Conservation (phyloP, 2,113 vertebrate genomes). For the Callionymus lyra region DNA sequence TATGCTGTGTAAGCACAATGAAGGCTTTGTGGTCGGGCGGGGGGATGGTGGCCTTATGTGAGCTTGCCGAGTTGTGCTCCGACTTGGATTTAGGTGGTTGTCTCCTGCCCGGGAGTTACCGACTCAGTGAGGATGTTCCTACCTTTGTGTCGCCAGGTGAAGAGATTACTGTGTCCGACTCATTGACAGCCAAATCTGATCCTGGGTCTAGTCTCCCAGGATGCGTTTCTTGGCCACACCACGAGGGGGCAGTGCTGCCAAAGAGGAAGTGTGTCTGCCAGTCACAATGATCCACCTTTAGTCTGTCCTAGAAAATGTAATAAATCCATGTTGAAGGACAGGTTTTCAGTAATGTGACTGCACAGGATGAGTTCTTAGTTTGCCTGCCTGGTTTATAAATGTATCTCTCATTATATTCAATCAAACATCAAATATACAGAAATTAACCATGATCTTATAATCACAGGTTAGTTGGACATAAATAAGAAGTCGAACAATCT, state of each 20-base stretch:
- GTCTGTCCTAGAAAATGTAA: too few relatives aligned
- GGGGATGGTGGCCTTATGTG: constrained; percentile 41
- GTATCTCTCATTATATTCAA: too few relatives aligned
- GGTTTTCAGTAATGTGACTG: too few relatives aligned
- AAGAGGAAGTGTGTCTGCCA: constrained; percentile 6
- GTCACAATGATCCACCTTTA: too few relatives aligned
- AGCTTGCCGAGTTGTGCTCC: constrained; percentile 19
- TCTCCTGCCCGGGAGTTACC: constrained; percentile 8
- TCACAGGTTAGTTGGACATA: too few relatives aligned
- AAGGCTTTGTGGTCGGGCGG: constrained; percentile 46
- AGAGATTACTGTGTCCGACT: constrained; percentile 15
- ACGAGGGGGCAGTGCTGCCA: constrained; percentile 54
- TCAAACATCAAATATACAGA: too few relatives aligned
- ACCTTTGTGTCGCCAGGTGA: constrained; percentile 17
- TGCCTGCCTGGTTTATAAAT: too few relatives aligned
- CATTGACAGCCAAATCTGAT: constrained; percentile 7
- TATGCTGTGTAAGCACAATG: constrained; percentile 46
- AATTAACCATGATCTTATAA: too few relatives aligned
- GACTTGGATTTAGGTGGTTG: constrained; percentile 24
- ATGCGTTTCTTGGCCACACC: constrained; percentile 13
- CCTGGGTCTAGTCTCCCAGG: background rate
- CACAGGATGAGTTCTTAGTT: too few relatives aligned
- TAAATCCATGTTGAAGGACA: too few relatives aligned
- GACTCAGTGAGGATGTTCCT: constrained; percentile 5
- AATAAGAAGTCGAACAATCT: too few relatives aligned